Evolutionary conservation across 2,888 invertebrate genomes (phyloP).

Genomic region (Pseudolycoriella hygida): DNA sequence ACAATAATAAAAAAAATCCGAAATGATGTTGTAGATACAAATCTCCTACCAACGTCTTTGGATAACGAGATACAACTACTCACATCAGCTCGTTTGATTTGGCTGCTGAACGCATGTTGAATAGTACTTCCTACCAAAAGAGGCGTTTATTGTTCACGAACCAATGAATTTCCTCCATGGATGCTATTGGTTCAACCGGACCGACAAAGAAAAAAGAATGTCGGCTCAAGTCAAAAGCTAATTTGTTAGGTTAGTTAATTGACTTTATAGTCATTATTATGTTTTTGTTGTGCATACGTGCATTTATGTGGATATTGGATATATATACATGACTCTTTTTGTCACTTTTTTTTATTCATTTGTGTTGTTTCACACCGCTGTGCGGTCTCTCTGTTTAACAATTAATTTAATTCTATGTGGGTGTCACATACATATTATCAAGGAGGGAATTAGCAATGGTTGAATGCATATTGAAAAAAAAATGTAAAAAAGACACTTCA

Average conservation of each 20-base stretch:
- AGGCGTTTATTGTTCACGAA: neutral
- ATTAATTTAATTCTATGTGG: neutral
- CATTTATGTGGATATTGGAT: neutral
- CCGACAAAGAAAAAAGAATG: conserved; percentile 7
- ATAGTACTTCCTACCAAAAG: neutral
- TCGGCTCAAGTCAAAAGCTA: conserved; percentile 6
- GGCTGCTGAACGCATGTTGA: neutral
- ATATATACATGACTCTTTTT: neutral
- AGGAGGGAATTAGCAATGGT: conserved; percentile 4
- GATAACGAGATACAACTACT: conserved; percentile 13
- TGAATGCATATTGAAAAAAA: neutral
- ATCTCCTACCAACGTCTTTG: conserved; percentile 10
- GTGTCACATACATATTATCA: neutral
- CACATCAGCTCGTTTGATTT: conserved; percentile 5
- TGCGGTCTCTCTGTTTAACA: neutral
- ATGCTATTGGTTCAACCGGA: conserved; percentile 1
- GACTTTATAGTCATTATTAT: conserved; percentile 8
- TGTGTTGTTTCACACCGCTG: neutral
- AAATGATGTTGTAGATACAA: neutral
- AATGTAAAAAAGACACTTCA: neutral
- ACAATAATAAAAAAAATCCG: neutral
- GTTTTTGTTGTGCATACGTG: neutral
- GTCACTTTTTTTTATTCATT: neutral
- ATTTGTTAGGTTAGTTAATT: conserved; percentile 9
- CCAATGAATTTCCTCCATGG: neutral